phyloP scores from a whole-genome alignment of 2,797 vertebrate genomes.

The Adelosebastes latens region DNA sequence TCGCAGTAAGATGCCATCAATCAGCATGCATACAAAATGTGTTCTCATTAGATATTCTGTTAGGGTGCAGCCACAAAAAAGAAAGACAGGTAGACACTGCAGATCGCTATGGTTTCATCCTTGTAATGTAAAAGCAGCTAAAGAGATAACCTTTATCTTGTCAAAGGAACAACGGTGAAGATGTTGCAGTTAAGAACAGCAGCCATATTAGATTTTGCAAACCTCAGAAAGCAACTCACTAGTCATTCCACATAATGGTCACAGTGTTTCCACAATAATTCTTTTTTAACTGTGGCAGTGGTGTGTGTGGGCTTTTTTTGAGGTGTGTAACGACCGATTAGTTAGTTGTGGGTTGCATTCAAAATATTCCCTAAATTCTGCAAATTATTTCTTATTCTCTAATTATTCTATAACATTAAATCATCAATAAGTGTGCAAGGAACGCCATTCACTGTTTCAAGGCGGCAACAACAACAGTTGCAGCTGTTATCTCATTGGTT shows the following conservation, averaged over 20 bases:
- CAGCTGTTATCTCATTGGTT: no score
- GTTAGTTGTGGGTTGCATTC: not conserved
- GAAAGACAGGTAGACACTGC: not conserved
- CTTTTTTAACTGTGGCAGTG: not conserved
- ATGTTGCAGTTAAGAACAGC: not conserved
- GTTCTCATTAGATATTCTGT: not conserved
- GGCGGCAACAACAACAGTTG: no score
- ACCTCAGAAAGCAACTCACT: not conserved
- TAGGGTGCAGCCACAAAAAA: not conserved
- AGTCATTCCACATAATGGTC: not conserved
- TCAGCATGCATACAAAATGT: not conserved
- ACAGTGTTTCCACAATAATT: slow-evolving; percentile 1
- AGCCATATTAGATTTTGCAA: not conserved
- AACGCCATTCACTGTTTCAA: no score
- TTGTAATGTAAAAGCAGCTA: not conserved
- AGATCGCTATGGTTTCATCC: not conserved
- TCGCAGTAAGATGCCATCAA: not conserved
- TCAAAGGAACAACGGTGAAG: not conserved
- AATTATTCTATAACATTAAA: no score
- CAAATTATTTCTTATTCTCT: not conserved
- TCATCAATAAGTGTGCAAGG: no score
- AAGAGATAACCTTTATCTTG: not conserved
- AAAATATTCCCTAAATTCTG: not conserved
- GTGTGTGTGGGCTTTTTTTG: no score
- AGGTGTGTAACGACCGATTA: not conserved